These are phyloP conservation scores for Aphaenogaster floridana DNA, from an alignment of 1,140 invertebrate species.

Conservation along the genomic window DNA sequence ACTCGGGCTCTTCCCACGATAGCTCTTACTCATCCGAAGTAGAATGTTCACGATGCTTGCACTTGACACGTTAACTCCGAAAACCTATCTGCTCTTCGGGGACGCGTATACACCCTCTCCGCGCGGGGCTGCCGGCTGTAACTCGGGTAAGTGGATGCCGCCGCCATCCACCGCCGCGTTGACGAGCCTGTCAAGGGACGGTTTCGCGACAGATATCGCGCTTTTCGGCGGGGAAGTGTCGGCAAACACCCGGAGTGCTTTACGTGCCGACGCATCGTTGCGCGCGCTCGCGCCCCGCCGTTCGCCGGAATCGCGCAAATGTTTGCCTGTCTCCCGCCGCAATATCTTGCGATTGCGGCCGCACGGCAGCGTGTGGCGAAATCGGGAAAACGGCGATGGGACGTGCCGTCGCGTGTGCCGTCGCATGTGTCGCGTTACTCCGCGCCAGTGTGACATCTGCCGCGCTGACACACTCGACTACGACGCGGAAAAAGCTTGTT, in stretches of 20 bases:
- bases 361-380: not conserved
- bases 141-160: not conserved
- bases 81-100: not conserved
- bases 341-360: constrained; percentile 33
- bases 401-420: not conserved
- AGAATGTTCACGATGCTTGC: constrained; percentile 11
- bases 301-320: constrained; percentile 7
- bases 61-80: constrained; percentile 2
- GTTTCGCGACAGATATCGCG: not conserved
- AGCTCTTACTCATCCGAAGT: constrained; percentile 5
- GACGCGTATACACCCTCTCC: not conserved
- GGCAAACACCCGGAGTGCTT: constrained; percentile 39
- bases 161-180: not conserved
- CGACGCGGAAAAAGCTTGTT: constrained; percentile 31
- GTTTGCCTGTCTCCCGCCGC: constrained; percentile 20
- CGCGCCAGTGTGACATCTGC: constrained; percentile 13
- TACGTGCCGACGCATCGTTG: constrained; percentile 35
- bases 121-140: not conserved
- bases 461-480: not conserved
- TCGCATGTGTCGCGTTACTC: not conserved
- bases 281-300: not conserved
- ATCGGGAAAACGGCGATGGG: not conserved
- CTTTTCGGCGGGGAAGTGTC: constrained; percentile 30
- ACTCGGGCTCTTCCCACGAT: not conserved
- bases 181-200: constrained; percentile 21